Base-by-base conservation (phyloP, 2,113 vertebrate genomes). In the Chlamydotis undulata region DNA sequence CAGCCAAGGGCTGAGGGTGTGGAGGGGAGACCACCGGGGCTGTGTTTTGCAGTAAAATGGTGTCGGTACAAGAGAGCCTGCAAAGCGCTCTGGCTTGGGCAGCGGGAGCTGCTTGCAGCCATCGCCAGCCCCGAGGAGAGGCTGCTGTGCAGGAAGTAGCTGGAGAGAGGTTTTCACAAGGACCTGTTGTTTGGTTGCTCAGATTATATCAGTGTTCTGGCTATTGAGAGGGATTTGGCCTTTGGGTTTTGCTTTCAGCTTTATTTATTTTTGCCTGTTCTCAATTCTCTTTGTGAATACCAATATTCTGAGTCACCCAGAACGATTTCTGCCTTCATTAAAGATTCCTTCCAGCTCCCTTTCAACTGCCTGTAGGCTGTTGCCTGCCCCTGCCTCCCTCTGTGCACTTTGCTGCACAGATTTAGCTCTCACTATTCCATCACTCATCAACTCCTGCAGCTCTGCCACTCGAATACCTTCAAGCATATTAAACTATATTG, bases 211-310 rank as follows among this genome's bases (percentile, higher is more conserved):
- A 87, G 95, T 55, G 53, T 93, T 93, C 86, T 90, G 95, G 77
- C 92, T 87, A 61, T 76, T 89, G 95, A 93, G 61, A 94, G 80
- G 45, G 89, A 87, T 92, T 92, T 94, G 91, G 96, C 96, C 96
- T 94, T 89, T 90, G 73, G 60, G 83, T 63, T 94, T 95, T 87
- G 92, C 89, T 94, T 94, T 89, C 91, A 89, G 87, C 96, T 95
- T 92, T 92, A 91, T 96, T 97, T 97, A 89, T 97, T 97, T 95
- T 97, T 84, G 90, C 73, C 65, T 50, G 94, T 87, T 96, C 91
- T 96, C 91, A 79, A 82, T 96, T 96, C 96, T 95, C 35, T 84
- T 78, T 83, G 87, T 50, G 94, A 95, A 96, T 93, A 89, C 96
- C 95, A 87, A 93, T 95, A 93, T 84, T 96, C 96, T 94, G 94